Base-by-base conservation (phyloP, 1,140 invertebrate species). In the Drosophila albomicans region DNA sequence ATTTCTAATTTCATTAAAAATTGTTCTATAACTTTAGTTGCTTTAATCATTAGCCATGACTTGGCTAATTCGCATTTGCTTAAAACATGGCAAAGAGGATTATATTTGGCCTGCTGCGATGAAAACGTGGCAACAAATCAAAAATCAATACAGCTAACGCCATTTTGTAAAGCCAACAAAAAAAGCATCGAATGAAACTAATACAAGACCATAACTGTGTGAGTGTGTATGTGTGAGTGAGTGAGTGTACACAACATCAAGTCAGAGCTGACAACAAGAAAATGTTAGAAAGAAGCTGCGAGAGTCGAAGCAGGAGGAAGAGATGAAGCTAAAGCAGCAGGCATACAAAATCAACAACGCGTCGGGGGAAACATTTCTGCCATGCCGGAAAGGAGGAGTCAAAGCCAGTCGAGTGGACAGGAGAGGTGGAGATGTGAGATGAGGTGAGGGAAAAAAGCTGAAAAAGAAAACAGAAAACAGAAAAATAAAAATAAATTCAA, bases 401-500 rank as follows among this genome's bases (percentile, higher is more conserved):
- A 78, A 7, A 58, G 78, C 70, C 72, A 79, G 69, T 73, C 65
- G 66, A 80, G 63, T 56, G 20, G 69, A 28, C 57, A 41, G 35
- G 7, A 32, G 5, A 10, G 35, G 0, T 8, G 32, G 8, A 65
- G 56, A 46, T 25, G 20, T 25, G 20, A 25, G 20, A 25, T 25
- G 20, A 25, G 20, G 20, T 25, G 35, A 59, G 16, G 35, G 45
- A 64, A 56, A 62, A 30, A 58, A 16, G 63, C 67, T 61, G 51
- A 59, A 66, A 58, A 67, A 56, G 38, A 65, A 86, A 82, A 81
- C 48, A 81, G 66, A 67, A 73, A 74, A 52, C 15, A 72, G 62
- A 67, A 73, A 77, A 77, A 73, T 65, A 81, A 81, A 89, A 89
- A 88, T 91, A 91, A 91, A 91, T 81, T 91, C 89, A 89, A 86